Evolutionary conservation across 2,888 invertebrate species (phyloP), one percentile per base, ranked within the genome.

Genomic region (Erynnis tages): DNA sequence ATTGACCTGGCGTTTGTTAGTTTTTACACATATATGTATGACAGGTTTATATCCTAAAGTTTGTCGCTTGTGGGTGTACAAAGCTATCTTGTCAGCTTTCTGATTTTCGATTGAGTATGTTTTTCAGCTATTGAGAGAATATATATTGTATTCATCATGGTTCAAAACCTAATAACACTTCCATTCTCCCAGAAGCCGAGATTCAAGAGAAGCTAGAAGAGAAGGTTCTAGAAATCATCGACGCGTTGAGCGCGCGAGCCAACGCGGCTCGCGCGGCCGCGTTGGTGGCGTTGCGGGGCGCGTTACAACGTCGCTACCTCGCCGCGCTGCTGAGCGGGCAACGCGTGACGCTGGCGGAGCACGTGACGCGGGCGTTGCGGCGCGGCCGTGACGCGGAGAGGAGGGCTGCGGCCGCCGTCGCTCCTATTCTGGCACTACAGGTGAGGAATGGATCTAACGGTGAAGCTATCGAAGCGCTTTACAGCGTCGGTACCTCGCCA

Each of bases 161-260:
- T n/a, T n/a, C n/a, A n/a, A n/a, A n/a, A n/a, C n/a, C n/a, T n/a
- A n/a, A n/a, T n/a, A n/a, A n/a, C n/a, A n/a, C n/a, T n/a, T n/a
- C n/a, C n/a, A n/a, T n/a, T 5, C 10, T 66, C 61, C n/a, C 71
- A 77, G 94, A 94, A 43, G 79, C 82, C 50, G 90, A 91, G 41
- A 69, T 75, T 30, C 91, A 90, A 59, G 92, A 92, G 65, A 91
- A 91, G 57, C 93, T 96, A 60, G 98, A 98, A 81, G 97, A 97
- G 66, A 97, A 97, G 76, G 91, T 98, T 19, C 91, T 93, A 21
- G 97, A 97, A 72, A 92, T 94, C 1, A 92, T 98, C 45, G 98
- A 99, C 71, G 95, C 94, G 16, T 91, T 97, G 30, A 93, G 93
- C n/a, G 96, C 97, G 61, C 97, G 98, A 67, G 96, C 97, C 58